These are phyloP conservation scores for Eilema sororculum DNA, from an alignment of 2,888 invertebrate species.

Conservation along the genomic window DNA sequence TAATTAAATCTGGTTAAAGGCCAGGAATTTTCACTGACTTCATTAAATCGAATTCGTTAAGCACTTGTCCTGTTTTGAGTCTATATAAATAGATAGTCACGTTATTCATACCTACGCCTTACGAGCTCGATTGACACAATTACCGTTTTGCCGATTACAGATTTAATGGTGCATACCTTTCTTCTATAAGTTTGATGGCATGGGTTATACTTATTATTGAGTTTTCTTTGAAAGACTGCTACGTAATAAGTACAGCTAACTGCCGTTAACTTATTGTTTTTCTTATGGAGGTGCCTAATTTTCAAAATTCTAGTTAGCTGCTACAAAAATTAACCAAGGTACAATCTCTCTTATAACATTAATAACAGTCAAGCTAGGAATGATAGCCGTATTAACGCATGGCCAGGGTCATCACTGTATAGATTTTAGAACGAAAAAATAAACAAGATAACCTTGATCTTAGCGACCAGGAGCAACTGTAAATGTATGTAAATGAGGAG, in stretches of 20 bases:
- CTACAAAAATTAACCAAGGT: no score
- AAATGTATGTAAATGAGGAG: not conserved
- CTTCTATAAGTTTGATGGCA: no score
- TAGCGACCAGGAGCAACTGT: not conserved
- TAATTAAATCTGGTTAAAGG: no score
- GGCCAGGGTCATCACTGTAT: not conserved
- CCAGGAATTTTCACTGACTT: not conserved
- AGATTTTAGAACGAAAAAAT: not conserved
- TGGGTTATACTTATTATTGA: no score
- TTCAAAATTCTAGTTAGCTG: no score
- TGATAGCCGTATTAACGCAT: not conserved
- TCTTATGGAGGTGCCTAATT: not conserved
- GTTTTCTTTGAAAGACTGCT: not conserved
- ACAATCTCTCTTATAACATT: not conserved
- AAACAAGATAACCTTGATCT: constrained; percentile 9
- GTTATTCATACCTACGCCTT: not conserved
- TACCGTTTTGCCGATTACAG: no score
- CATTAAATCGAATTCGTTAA: not conserved
- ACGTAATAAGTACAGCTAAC: not conserved
- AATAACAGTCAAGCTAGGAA: not conserved
- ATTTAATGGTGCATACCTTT: no score
- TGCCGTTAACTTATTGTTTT: not conserved
- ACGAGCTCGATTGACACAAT: not conserved
- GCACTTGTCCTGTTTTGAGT: not conserved
- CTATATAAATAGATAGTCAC: not conserved